Percentiles rank a stretch among this genome's conserved stretches.
Evolutionary conservation across 2,888 invertebrate species (phyloP).

Genomic region (Noctuana brunneofusca): DNA sequence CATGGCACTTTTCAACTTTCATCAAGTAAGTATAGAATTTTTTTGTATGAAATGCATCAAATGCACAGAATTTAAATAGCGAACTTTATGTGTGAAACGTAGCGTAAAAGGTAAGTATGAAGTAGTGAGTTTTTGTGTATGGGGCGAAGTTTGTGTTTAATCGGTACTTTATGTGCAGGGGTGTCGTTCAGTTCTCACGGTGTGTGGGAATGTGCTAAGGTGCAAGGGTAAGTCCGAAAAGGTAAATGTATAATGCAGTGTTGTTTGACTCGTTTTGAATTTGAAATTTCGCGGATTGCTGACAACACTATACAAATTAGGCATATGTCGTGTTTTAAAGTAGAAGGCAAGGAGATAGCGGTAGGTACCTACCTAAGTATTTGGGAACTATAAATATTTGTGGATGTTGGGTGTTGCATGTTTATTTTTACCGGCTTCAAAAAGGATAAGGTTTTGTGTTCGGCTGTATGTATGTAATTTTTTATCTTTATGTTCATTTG

Average conservation of each 20-base stretch:
- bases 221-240: conserved; percentile 60
- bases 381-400: not conserved
- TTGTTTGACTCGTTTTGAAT: conserved; percentile 22
- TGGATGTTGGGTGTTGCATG: no score
- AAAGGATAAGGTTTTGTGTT: no score
- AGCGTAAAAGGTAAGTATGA: conserved; percentile 58
- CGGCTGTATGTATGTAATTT: no score
- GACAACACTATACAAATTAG: conserved; percentile 9
- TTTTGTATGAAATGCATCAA: conserved; percentile 40
- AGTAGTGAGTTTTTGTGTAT: conserved; percentile 58
- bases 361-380: no score
- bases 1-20: conserved; percentile 50
- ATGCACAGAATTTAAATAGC: conserved; percentile 44
- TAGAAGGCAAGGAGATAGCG: not conserved
- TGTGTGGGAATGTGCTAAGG: conserved; percentile 79
- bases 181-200: conserved; percentile 70
- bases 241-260: conserved; percentile 12
- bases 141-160: conserved; percentile 47
- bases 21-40: conserved; percentile 61
- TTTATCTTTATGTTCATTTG: no score
- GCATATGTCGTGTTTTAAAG: not conserved
- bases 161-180: conserved; percentile 64
- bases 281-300: conserved; percentile 15
- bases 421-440: no score
- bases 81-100: conserved; percentile 55